Conservation (phyloP, 1,140 invertebrate species). For the Teleogryllus occipitalis region DNA sequence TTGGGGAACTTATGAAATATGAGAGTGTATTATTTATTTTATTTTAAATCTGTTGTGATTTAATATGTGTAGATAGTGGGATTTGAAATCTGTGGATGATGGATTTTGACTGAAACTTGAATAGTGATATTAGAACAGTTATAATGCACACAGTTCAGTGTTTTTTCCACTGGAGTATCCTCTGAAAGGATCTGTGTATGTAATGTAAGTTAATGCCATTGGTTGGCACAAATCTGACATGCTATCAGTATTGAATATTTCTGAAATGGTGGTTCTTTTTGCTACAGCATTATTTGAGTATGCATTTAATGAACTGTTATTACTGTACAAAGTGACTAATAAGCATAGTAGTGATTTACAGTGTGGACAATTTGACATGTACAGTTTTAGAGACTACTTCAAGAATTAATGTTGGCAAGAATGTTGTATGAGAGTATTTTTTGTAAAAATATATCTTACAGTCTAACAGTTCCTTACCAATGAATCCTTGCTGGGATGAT, state of each 20-base stretch:
- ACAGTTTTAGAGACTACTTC: neutral
- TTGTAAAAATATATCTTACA: neutral
- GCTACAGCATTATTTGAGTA: neutral
- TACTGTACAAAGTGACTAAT: neutral
- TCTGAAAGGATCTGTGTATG: too few species aligned
- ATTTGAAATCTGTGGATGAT: neutral
- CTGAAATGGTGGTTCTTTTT: neutral
- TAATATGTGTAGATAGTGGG: neutral
- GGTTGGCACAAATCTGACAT: too few species aligned
- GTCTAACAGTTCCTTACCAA: neutral
- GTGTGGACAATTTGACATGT: neutral
- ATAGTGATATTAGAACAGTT: neutral
- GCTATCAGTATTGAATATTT: neutral
- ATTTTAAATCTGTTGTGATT: too few species aligned
- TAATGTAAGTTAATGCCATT: too few species aligned
- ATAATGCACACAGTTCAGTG: neutral
- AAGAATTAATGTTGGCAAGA: neutral
- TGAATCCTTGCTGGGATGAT: neutral
- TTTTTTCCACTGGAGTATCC: neutral
- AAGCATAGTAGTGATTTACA: too few species aligned
- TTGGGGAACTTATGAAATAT: too few species aligned
- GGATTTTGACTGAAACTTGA: neutral
- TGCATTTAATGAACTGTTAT: neutral
- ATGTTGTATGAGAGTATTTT: neutral
- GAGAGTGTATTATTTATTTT: too few species aligned